Conservation (phyloP, 2,797 vertebrate genomes). For the Phoebastria nigripes region DNA sequence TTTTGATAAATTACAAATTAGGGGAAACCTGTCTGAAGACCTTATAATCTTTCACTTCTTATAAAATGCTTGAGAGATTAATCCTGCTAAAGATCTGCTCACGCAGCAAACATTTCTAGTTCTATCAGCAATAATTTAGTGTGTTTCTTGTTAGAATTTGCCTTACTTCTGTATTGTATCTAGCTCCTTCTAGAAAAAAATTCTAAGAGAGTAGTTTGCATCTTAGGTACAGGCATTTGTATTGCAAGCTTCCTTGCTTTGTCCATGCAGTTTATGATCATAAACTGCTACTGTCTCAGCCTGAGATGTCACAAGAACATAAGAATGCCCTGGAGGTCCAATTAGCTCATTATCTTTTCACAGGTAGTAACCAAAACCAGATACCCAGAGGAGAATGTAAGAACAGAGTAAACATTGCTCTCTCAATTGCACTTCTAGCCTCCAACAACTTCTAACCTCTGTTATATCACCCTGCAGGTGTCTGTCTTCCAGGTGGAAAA, state of each 20-base stretch:
- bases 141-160: not conserved
- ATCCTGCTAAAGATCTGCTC: not conserved
- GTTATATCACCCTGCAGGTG: not conserved
- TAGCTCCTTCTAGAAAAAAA: not conserved
- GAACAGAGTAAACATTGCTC: not conserved
- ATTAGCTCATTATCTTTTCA: not conserved
- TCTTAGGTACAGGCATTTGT: not conserved
- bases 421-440: not conserved
- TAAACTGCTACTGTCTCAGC: not conserved
- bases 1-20: not conserved
- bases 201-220: not conserved
- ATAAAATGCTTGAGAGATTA: not conserved
- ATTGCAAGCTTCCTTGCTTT: not conserved
- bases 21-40: not conserved
- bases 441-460: not conserved
- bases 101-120: not conserved
- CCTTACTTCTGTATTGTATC: not conserved
- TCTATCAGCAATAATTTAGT: not conserved
- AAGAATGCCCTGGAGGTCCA: not conserved
- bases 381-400: not conserved
- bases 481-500: not conserved
- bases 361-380: not conserved
- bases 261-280: not conserved
- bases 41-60: not conserved
- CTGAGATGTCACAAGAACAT: not conserved